Evolutionary conservation across 2,113 vertebrate genomes (phyloP).

Genomic region (Tretioscincus oriximinensis): DNA sequence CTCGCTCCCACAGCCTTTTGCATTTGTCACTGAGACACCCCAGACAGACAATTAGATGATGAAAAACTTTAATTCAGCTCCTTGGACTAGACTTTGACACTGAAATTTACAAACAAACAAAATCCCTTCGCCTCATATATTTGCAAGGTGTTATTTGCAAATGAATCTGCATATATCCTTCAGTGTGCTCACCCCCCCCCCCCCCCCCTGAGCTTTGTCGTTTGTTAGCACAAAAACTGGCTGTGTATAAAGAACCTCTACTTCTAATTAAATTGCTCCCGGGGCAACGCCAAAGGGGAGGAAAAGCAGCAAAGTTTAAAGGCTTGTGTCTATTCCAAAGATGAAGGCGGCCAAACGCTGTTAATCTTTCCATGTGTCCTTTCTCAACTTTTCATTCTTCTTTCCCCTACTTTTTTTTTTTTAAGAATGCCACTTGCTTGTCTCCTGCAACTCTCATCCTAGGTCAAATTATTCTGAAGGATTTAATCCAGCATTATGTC

Average conservation of each 20-base stretch:
- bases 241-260: slow-evolving; percentile 40
- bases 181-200: background rate
- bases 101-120: slow-evolving; percentile 34
- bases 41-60: slow-evolving; percentile 45
- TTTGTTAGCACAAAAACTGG: slow-evolving; percentile 39
- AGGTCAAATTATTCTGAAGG: no score
- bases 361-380: background rate
- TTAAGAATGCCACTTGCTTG: background rate
- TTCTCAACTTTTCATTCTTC: background rate
- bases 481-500: no score
- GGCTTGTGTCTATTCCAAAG: slow-evolving; percentile 32
- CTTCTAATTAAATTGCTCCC: slow-evolving; percentile 44
- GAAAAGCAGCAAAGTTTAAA: slow-evolving; percentile 47
- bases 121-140: background rate
- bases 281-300: slow-evolving; percentile 32
- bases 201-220: background rate
- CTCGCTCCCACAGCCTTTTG: slow-evolving; percentile 22
- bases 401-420: no score
- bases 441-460: background rate
- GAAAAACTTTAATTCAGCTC: slow-evolving; percentile 45
- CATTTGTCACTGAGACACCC: slow-evolving; percentile 31
- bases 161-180: slow-evolving; percentile 23
- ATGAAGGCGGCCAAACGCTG: background rate
- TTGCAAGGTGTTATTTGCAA: slow-evolving; percentile 1
- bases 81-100: slow-evolving; percentile 29